Evolutionary conservation across 2,888 invertebrate species (phyloP), one percentile per base, ranked within the genome.

Genomic region (Pristionchus entomophagus): DNA sequence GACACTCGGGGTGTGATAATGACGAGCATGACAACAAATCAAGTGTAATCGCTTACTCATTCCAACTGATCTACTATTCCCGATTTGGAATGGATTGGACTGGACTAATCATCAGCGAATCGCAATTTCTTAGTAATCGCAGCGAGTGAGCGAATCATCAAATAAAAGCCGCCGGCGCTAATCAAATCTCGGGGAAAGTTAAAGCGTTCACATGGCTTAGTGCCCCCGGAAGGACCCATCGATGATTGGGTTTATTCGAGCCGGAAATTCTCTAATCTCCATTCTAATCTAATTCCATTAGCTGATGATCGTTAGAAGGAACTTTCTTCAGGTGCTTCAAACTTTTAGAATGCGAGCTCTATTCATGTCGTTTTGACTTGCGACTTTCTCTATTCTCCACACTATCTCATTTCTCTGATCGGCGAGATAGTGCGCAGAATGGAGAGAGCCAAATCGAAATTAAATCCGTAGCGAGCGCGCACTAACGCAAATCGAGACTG

Each of bases 401-500:
- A n/a, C n/a, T n/a, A n/a, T n/a, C n/a, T n/a, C n/a, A n/a, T n/a
- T n/a, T n/a, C n/a, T n/a, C n/a, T n/a, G n/a, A n/a, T n/a, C n/a
- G n/a, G n/a, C n/a, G n/a, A n/a, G n/a, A n/a, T n/a, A n/a, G n/a
- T n/a, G n/a, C n/a, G n/a, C 14, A 12, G 14, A 49, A 12, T 6
- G 49, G 49, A 12, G 14, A 49, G 49, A 49, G 49, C 10, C 10
- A 49, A 49, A 12, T 49, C 49, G 49, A 49, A 49, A 49, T 49
- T 10, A 22, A 5, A 56, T 17, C n/a, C n/a, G n/a, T n/a, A 14
- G 56, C n/a, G 22, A 56, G 22, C 73, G 6, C 41, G n/a, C 38
- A 41, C 73, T 73, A 73, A 65, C 35, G 65, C 65, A 65, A 65
- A 65, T 65, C 35, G 65, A 35, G 65, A 35, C 14, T 65, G 65